Evolutionary conservation across 2,797 vertebrate species (phyloP).

Genomic region (Channallabes apus): DNA sequence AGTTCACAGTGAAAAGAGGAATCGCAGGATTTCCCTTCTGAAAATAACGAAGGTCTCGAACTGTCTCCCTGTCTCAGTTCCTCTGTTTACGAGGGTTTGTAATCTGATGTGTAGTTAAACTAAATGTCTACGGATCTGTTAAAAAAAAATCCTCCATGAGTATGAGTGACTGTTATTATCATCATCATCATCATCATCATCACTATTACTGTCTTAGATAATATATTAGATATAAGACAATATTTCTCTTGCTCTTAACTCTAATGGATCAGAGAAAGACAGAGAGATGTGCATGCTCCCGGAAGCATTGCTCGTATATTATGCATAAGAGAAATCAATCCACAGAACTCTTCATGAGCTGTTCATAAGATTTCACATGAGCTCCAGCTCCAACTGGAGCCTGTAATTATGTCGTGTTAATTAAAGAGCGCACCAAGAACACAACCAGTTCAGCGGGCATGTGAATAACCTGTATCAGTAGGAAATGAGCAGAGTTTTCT

Average conservation of each 20-base stretch:
- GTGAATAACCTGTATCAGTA: neutral
- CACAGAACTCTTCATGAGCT: neutral
- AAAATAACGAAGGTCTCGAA: too few species aligned
- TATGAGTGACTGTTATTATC: neutral
- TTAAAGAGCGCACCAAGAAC: neutral
- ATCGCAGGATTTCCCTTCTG: neutral
- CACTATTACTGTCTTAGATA: neutral
- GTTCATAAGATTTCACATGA: neutral
- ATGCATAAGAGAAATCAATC: neutral
- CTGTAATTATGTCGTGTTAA: neutral
- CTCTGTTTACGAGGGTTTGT: neutral
- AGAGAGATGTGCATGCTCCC: neutral
- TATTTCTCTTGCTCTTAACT: neutral
- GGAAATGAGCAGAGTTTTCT: neutral
- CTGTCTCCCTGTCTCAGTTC: neutral
- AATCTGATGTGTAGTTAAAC: neutral
- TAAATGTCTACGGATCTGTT: neutral
- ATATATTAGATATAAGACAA: neutral
- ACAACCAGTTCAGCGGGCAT: neutral
- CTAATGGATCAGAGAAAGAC: neutral
- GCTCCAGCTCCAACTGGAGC: slow-evolving; percentile 7
- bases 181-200: too few species aligned
- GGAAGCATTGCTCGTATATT: neutral
- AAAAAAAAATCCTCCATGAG: neutral
- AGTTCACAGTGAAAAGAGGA: neutral